phyloP scores from a whole-genome alignment of 2,888 invertebrate species.

The Mythimna vitellina region DNA sequence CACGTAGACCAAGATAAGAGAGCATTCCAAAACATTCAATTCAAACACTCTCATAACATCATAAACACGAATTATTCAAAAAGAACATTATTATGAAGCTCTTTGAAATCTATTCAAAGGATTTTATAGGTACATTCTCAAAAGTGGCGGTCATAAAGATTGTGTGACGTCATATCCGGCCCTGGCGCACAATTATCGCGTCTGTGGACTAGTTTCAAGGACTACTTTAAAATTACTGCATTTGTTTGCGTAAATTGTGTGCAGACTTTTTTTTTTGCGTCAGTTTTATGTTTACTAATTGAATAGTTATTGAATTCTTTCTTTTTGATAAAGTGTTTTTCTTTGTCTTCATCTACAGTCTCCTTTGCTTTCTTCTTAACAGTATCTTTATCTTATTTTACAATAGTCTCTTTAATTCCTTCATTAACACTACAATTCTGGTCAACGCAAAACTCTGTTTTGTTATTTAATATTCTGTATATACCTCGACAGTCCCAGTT shows the following conservation, averaged over 20 bases:
- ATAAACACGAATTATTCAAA: slow-evolving; percentile 38
- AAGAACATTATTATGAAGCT: slow-evolving; percentile 42
- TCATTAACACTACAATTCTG: background rate
- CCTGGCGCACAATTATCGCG: slow-evolving; percentile 61
- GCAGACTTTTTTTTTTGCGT: slow-evolving; percentile 24
- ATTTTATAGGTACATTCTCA: slow-evolving; percentile 56
- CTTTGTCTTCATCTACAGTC: background rate
- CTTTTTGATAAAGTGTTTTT: background rate
- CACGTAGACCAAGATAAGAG: background rate
- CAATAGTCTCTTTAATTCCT: background rate
- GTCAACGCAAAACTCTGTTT: background rate
- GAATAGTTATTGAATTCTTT: slow-evolving; percentile 1
- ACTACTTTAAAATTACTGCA: slow-evolving; percentile 59
- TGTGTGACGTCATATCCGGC: slow-evolving; percentile 62
- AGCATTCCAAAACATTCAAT: slow-evolving; percentile 8
- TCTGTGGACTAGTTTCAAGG: slow-evolving; percentile 61
- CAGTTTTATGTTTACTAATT: slow-evolving; percentile 24
- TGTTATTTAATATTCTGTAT: slow-evolving; percentile 13
- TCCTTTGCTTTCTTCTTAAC: background rate
- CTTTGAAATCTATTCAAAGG: slow-evolving; percentile 58
- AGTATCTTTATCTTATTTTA: background rate
- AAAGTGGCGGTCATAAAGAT: slow-evolving; percentile 62
- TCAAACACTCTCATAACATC: slow-evolving; percentile 5
- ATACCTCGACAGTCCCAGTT: background rate
- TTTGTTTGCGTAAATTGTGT: slow-evolving; percentile 47